Evolutionary conservation across 2,797 vertebrate species (phyloP).

Genomic region (Aphelocoma californica): DNA sequence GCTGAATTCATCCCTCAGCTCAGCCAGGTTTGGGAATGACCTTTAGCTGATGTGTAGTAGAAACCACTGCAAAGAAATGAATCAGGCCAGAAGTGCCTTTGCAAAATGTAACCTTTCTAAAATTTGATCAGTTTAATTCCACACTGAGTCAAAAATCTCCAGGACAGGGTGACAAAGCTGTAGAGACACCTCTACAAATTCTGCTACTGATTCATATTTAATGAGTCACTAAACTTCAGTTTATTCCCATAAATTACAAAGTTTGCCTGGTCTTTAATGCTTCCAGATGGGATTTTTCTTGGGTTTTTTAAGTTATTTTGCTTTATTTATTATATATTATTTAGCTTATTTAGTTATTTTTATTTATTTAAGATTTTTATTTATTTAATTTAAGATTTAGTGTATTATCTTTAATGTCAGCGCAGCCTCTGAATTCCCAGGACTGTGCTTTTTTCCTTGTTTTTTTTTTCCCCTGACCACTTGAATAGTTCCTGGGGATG

Average conservation of each 20-base stretch:
- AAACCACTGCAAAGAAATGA: neutral
- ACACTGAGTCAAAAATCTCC: neutral
- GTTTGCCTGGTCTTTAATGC: neutral
- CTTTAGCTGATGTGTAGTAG: neutral
- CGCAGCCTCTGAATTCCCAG: neutral
- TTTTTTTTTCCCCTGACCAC: too few species aligned
- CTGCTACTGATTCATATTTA: neutral
- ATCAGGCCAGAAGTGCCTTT: neutral
- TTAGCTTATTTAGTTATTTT: too few species aligned
- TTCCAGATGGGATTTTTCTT: neutral
- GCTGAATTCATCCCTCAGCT: neutral
- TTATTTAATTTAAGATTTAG: neutral
- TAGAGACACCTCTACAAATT: neutral
- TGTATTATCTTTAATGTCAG: neutral
- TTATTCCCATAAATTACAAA: neutral
- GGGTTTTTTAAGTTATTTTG: neutral
- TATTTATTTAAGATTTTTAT: too few species aligned
- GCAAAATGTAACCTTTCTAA: constrained; percentile 20
- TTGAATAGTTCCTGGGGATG: neutral
- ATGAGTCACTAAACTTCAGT: neutral
- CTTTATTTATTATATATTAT: too few species aligned
- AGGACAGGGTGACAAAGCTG: neutral
- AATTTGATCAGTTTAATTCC: neutral
- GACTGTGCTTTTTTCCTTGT: neutral
- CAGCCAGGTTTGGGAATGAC: neutral